Conservation (phyloP, 2,888 invertebrate species). For the Ornithoptera priamus region DNA sequence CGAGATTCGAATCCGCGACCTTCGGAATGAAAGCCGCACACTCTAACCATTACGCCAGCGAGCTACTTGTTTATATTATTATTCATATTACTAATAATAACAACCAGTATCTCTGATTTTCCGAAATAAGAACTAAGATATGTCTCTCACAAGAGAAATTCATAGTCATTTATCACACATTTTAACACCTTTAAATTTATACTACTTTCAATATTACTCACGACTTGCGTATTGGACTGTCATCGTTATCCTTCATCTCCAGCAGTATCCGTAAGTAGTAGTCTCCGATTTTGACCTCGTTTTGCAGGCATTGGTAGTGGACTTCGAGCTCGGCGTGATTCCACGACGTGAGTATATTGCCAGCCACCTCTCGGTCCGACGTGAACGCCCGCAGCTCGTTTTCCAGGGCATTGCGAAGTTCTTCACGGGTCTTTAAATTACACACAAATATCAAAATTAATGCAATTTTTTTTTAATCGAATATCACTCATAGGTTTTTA, state of each 20-base stretch:
- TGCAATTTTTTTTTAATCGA: background rate
- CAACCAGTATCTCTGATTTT: too few species aligned
- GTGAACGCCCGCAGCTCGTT: constrained; percentile 95
- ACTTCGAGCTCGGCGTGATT: constrained; percentile 99
- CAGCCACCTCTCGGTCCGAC: constrained; percentile 93
- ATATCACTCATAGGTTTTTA: background rate
- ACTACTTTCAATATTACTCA: constrained; percentile 70
- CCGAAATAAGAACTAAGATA: too few species aligned
- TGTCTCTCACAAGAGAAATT: too few species aligned
- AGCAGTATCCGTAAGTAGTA: constrained; percentile 97
- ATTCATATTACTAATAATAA: too few species aligned
- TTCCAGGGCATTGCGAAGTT: constrained; percentile 93
- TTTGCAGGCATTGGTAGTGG: constrained; percentile 94
- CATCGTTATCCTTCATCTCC: constrained; percentile 92
- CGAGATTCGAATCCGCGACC: too few species aligned
- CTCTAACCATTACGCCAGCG: too few species aligned
- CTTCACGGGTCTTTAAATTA: constrained; percentile 90
- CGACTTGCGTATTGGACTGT: constrained; percentile 94
- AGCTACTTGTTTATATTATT: too few species aligned
- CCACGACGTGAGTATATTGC: constrained; percentile 94
- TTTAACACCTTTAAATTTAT: too few species aligned
- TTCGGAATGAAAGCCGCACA: too few species aligned
- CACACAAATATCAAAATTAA: background rate
- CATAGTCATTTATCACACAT: too few species aligned
- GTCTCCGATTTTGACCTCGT: constrained; percentile 99